Evolutionary conservation across 2,888 invertebrate species (phyloP).

Genomic region (Hemaris fuciformis): DNA sequence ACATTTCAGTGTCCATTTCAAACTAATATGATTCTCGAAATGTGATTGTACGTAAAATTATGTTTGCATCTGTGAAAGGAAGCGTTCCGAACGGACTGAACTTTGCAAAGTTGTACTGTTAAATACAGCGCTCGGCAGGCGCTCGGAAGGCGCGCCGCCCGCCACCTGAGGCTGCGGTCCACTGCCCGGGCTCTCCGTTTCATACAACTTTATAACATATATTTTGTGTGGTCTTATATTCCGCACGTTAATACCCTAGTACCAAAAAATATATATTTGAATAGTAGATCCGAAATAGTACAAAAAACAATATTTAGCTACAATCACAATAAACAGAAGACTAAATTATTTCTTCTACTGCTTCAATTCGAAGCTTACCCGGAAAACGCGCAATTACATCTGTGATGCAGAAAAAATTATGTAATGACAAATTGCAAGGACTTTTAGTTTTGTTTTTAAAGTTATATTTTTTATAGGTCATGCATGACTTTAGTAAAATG

Average conservation of each 20-base stretch:
- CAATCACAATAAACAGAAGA: too few relatives aligned
- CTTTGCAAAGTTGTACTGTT: conserved; percentile 32
- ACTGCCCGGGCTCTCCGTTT: not conserved
- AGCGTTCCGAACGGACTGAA: conserved; percentile 26
- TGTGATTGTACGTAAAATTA: conserved; percentile 44
- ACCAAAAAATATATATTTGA: not conserved
- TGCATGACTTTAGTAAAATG: too few relatives aligned
- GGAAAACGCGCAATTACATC: too few relatives aligned
- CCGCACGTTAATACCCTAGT: not conserved
- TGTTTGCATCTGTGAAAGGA: conserved; percentile 36
- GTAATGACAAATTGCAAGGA: too few relatives aligned
- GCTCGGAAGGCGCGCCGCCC: not conserved
- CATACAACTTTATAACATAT: not conserved
- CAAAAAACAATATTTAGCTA: not conserved
- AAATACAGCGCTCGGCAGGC: conserved; percentile 28
- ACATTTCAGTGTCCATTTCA: too few relatives aligned
- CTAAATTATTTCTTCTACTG: too few relatives aligned
- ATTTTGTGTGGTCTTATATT: not conserved
- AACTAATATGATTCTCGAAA: conserved; percentile 26
- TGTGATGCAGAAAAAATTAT: too few relatives aligned
- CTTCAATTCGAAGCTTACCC: too few relatives aligned
- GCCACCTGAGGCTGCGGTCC: conserved; percentile 1
- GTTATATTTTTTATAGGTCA: too few relatives aligned
- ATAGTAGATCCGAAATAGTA: not conserved
- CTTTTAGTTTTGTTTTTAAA: too few relatives aligned